Conservation (phyloP, 2,888 invertebrate genomes). For the Sericinus montela region DNA sequence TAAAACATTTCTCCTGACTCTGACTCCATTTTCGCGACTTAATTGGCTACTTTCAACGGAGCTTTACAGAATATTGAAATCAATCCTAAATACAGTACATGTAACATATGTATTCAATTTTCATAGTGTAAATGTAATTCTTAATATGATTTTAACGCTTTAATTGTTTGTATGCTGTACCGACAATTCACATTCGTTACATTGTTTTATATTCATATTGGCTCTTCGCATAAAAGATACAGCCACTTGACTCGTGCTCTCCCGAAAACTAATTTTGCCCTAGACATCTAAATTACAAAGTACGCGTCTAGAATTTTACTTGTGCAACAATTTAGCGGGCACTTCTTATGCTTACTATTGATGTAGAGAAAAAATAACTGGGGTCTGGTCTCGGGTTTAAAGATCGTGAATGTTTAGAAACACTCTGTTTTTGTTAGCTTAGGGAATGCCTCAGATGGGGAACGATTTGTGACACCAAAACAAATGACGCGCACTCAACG, state of each 20-base stretch:
- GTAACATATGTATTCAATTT: slow-evolving; percentile 18
- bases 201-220: slow-evolving; percentile 65
- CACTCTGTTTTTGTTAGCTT: slow-evolving; percentile 58
- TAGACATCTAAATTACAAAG: slow-evolving; percentile 50
- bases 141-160: slow-evolving; percentile 58
- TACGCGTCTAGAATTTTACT: slow-evolving; percentile 28
- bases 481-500: slow-evolving; percentile 56
- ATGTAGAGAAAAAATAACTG: slow-evolving; percentile 16
- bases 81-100: slow-evolving; percentile 11
- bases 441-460: slow-evolving; percentile 39
- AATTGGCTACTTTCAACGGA: slow-evolving; percentile 7
- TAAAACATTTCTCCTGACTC: too few species aligned
- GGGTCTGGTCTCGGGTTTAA: slow-evolving; percentile 23
- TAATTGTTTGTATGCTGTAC: slow-evolving; percentile 64
- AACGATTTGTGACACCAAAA: slow-evolving; percentile 59
- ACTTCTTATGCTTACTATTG: slow-evolving; percentile 13
- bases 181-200: slow-evolving; percentile 58
- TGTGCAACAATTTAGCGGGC: slow-evolving; percentile 30
- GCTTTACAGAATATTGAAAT: slow-evolving; percentile 1
- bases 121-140: slow-evolving; percentile 4
- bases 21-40: neutral
- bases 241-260: slow-evolving; percentile 42
- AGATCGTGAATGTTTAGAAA: slow-evolving; percentile 47
- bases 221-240: slow-evolving; percentile 56
- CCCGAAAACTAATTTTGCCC: slow-evolving; percentile 49